Conservation (phyloP, 2,888 invertebrate species). For the Thecophora atra region DNA sequence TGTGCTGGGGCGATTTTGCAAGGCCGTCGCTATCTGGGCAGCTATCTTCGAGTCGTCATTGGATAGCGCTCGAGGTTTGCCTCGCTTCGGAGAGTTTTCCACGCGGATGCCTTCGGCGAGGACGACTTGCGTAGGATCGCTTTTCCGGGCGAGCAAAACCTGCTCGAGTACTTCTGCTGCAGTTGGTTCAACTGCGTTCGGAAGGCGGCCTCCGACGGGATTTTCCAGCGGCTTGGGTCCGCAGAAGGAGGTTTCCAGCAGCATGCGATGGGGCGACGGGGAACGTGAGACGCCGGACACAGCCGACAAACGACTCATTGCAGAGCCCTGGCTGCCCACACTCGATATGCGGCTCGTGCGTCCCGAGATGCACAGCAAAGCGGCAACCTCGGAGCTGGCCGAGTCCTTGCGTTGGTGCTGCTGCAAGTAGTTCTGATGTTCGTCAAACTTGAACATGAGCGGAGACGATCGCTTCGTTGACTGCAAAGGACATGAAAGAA, state of each 20-base stretch:
- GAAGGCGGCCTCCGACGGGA: constrained; percentile 68
- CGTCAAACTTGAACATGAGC: constrained; percentile 67
- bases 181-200: constrained; percentile 65
- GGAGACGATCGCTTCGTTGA: constrained; percentile 64
- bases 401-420: constrained; percentile 77
- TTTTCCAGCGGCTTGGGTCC: constrained; percentile 78
- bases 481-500: constrained; percentile 35
- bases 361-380: constrained; percentile 79
- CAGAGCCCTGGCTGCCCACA: constrained; percentile 82
- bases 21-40: constrained; percentile 37
- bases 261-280: constrained; percentile 90
- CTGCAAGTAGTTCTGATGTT: constrained; percentile 66
- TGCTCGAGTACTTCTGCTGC: constrained; percentile 70
- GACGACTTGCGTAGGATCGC: constrained; percentile 73
- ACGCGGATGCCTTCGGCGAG: constrained; percentile 73
- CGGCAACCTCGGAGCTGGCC: constrained; percentile 80
- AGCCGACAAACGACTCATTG: constrained; percentile 70
- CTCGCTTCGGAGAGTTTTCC: constrained; percentile 58
- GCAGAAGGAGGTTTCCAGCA: constrained; percentile 90
- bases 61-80: constrained; percentile 51
- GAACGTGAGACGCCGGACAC: constrained; percentile 73
- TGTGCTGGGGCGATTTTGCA: constrained; percentile 43
- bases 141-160: constrained; percentile 71
- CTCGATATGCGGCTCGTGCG: constrained; percentile 84
- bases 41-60: constrained; percentile 53